phyloP scores from a whole-genome alignment of 2,113 vertebrate species.

The Atherinomorus stipes region DNA sequence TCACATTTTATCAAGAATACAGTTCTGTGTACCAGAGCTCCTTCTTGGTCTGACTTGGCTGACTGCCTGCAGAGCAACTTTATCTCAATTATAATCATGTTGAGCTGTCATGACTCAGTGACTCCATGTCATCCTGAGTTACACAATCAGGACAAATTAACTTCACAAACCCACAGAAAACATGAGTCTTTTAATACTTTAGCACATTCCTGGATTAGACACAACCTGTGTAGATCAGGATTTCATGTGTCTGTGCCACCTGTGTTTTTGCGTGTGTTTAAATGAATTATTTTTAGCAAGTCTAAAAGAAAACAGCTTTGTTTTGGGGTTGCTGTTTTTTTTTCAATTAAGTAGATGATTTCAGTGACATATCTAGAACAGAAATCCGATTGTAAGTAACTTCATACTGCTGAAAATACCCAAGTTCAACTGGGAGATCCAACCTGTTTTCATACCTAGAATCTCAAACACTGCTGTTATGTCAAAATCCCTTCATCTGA shows the following conservation, averaged over 20 bases:
- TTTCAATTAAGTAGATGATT: too few relatives aligned
- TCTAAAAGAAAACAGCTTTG: too few relatives aligned
- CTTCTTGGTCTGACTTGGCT: slow-evolving; percentile 30
- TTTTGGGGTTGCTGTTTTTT: too few relatives aligned
- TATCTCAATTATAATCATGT: slow-evolving; percentile 58
- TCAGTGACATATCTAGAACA: too few relatives aligned
- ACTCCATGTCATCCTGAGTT: slow-evolving; percentile 20
- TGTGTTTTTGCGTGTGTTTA: background rate
- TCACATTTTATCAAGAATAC: slow-evolving; percentile 27
- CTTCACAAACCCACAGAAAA: background rate
- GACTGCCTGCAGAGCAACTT: slow-evolving; percentile 45
- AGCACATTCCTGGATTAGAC: background rate
- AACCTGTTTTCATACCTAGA: too few relatives aligned
- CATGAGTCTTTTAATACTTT: background rate
- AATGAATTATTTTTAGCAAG: too few relatives aligned
- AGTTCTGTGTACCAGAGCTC: slow-evolving; percentile 13
- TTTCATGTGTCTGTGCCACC: background rate
- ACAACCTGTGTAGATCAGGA: background rate
- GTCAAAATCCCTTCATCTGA: too few relatives aligned
- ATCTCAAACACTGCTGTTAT: too few relatives aligned
- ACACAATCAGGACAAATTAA: slow-evolving; percentile 11
- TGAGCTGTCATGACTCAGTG: slow-evolving; percentile 41
- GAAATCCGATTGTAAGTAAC: too few relatives aligned
- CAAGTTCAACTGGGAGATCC: too few relatives aligned
- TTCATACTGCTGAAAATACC: too few relatives aligned